Conservation (phyloP, 2,888 invertebrate genomes). For the Dicycla oo region DNA sequence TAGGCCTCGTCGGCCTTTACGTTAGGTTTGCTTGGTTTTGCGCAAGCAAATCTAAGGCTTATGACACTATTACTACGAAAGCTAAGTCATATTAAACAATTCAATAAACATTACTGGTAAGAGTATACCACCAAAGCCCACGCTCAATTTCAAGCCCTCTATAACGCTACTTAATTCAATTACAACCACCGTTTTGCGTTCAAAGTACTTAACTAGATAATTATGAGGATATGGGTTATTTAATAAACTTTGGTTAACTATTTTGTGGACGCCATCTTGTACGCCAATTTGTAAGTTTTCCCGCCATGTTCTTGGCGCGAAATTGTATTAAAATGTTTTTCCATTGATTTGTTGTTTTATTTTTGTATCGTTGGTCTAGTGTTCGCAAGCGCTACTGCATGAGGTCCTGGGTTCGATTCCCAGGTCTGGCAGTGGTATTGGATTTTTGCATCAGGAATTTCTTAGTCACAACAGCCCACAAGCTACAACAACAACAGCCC, state of each 20-base stretch:
- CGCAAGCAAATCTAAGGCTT: not conserved
- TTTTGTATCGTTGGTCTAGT: constrained; percentile 1
- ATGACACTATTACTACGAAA: not conserved
- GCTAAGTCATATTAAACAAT: not conserved
- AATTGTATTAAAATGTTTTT: constrained; percentile 76
- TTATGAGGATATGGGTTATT: constrained; percentile 65
- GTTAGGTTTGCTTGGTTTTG: not conserved
- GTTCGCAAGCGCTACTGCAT: not conserved
- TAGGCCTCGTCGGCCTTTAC: no score
- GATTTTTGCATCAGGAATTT: not conserved
- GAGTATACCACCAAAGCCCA: constrained; percentile 31
- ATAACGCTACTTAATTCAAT: constrained; percentile 52
- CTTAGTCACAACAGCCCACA: not conserved
- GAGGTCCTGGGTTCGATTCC: not conserved
- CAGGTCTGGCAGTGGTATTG: not conserved
- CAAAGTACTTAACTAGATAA: constrained; percentile 80
- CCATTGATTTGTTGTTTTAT: constrained; percentile 53
- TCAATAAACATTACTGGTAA: not conserved
- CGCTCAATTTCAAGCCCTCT: constrained; percentile 33
- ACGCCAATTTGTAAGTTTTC: constrained; percentile 58
- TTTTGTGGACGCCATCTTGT: constrained; percentile 63
- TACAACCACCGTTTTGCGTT: constrained; percentile 49
- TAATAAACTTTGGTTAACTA: constrained; percentile 63
- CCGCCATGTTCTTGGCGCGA: constrained; percentile 61
- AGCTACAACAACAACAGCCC: no score